Conservation (phyloP, 2,113 vertebrate genomes). For the Rissa tridactyla region DNA sequence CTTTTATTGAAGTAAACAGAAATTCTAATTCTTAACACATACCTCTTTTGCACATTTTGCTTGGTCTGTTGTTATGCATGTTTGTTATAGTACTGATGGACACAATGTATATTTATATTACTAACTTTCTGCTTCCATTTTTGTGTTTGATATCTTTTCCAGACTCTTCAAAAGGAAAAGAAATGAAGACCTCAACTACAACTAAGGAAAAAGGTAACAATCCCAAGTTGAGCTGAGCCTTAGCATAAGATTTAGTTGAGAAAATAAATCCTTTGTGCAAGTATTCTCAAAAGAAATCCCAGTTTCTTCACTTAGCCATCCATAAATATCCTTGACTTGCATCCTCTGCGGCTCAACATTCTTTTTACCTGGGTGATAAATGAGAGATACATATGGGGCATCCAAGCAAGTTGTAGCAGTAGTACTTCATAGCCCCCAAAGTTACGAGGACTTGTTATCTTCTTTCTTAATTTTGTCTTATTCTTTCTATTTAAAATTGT, state of each 20-base stretch:
- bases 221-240: not conserved
- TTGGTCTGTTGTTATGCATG: not conserved
- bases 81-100: not conserved
- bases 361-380: not conserved
- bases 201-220: constrained; percentile 59
- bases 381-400: not conserved
- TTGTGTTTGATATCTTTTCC: not conserved
- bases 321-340: not conserved
- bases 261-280: not conserved
- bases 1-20: not conserved
- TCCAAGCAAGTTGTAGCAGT: not conserved
- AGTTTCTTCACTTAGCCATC: not conserved
- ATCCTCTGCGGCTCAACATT: not conserved
- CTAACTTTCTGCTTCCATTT: not conserved
- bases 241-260: not conserved
- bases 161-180: constrained; percentile 52
- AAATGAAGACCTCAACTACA: not conserved
- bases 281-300: not conserved
- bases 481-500: not conserved
- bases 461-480: not conserved
- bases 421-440: not conserved
- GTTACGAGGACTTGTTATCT: not conserved
- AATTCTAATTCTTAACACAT: not conserved
- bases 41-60: not conserved
- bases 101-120: not conserved